Evolutionary conservation across 2,888 invertebrate species (phyloP), one percentile per base, ranked within the genome.

Genomic region (Dascillus cervinus): DNA sequence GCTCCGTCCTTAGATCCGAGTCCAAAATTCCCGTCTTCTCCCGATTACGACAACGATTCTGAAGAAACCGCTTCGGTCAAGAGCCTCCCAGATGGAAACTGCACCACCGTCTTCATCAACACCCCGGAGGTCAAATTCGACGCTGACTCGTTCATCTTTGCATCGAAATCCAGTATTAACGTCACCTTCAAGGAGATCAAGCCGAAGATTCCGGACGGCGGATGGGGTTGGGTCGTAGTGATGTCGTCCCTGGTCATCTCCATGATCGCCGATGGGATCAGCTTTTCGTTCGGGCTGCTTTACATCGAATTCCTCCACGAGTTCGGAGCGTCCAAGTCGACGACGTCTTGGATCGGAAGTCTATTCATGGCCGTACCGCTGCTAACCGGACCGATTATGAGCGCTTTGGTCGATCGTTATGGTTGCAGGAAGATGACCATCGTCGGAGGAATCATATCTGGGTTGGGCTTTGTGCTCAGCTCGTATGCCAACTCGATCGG

Each of bases 201-300:
- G 46, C 70, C 75, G 0, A 69, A 69, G 22, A 76, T 81, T 23
- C 87, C 86, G 0, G 87, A 88, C 49, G 87, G 87, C 1, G 88
- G 83, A 2, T 89, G 85, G 82, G 89, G 89, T 4, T 91, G 90
- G 91, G 72, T 89, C 11, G 84, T 95, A 1, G 92, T 95, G 0
- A 62, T 83, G 20, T 81, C 90, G 3, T 87, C 90, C 0, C 77
- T 95, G 44, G 60, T 89, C 22, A 79, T 91, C 34, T 90, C 90
- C 11, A 77, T 90, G 67, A 83, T 95, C 26, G 88, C 90, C 20
- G 95, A 95, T 62, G 95, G 95, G 0, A 79, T 94, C 33, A 88
- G 89, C 28, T 91, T 94, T 60, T 89, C 90, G 1, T 94, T 94
- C 60, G 96, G 95, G 0, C 69, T 94, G 10, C 71, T 95, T 4